Evolutionary conservation across 1,140 invertebrate genomes (phyloP), one percentile per base, ranked within the genome.

Genomic region (Aporrectodea caliginosa): DNA sequence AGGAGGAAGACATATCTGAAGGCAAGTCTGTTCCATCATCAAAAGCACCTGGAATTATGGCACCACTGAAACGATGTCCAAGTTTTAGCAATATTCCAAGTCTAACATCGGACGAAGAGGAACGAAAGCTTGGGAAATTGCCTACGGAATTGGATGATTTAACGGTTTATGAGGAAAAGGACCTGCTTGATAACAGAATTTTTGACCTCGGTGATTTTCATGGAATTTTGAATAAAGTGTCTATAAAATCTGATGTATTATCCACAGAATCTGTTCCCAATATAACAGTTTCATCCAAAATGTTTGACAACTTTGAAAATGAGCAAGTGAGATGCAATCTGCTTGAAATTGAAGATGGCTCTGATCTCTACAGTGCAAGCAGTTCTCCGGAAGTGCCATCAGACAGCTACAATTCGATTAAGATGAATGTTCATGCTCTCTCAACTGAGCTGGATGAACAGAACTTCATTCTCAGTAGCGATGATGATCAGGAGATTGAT

Each of bases 401-500:
- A 6, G 43, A 58, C 43, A 58, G 43, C 22, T 58, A 58, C 43
- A 58, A 58, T 58, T 58, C 43, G 22, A 58, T 58, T 12, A 58
- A 58, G 30, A 14, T 74, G 73, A 32, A 74, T 31, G n/a, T 27
- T 2, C 29, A 34, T n/a, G 34, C 29, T 30, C 29, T 74, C 16
- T 31, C 43, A 35, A 22, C n/a, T n/a, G 43, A 27, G 16, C 22
- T 29, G 12, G 75, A 76, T 31, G 75, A 76, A 27, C 75, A 32
- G 35, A 29, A 35, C 14, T 32, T 76, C 14, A 35, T 76, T 16
- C 32, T 76, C 16, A 76, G 43, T 31, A 76, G 75, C 43, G 75
- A 76, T 43, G 75, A 76, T 29, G 75, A 76, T 35, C 34, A 35
- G n/a, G 75, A 76, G 27, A 76, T 76, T 58, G 75, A 76, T 29